Base-by-base conservation (phyloP, 2,797 vertebrate genomes). In the Anabas testudineus region DNA sequence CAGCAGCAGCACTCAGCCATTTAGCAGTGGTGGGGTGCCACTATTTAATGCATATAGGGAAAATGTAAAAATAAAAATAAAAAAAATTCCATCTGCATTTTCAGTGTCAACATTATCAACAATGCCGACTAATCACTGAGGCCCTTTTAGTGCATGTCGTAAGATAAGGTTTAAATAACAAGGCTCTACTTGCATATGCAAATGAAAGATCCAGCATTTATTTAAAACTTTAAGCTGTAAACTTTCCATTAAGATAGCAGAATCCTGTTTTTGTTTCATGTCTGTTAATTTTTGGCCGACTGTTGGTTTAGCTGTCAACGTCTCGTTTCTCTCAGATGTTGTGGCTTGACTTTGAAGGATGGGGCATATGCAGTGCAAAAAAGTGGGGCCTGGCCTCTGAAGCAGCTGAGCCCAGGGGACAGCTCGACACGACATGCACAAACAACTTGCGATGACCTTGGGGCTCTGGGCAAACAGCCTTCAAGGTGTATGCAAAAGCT, bases 391-490 rank as follows among this genome's bases (percentile, higher is more conserved):
- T 60, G 80, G 78, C 49, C 83, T 89, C 73, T 85, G 86, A 90
- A 84, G 87, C 81, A 69, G 78, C 80, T 81, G 83, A 84, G 80
- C 90, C 88, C 86, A 82, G 81, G 87, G 88, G 88, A 90, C 74
- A 32, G 56, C 80, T 82, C 68, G 47, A 90, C 90, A 88, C 82
- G 84, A 82, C 87, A 80, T 36, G 74, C 85, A 91, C 91, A 92
- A 91, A 92, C 88, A 93, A 88, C 90, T 87, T 78, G 88, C 82
- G 87, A 90, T 93, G 91, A 93, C 93, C 93, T 94, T 93, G 92
- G 81, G 71, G 88, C 87, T 91, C 78, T 77, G 85, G 87, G 90
- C 88, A 84, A 88, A 83, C 91, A 89, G 86, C 91, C 92, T 94
- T 94, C 83, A 92, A 94, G 92, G 92, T 92, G 83, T 91, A 92